Evolutionary conservation across 2,888 invertebrate species (phyloP).

Genomic region (Ecliptopera silaceata): DNA sequence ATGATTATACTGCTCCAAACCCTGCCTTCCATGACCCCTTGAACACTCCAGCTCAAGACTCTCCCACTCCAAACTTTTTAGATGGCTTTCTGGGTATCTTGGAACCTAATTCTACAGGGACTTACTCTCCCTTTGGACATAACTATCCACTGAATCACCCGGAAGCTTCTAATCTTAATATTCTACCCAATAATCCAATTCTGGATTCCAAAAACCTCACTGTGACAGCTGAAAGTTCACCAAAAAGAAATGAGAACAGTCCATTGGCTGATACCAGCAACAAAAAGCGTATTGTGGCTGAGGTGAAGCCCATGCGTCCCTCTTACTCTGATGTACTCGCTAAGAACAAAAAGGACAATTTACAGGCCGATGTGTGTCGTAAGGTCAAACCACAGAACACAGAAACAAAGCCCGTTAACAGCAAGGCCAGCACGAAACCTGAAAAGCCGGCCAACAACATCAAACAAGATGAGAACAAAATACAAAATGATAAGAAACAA

Average conservation of each 20-base stretch:
- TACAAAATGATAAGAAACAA: conserved; percentile 68
- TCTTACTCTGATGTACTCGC: conserved; percentile 93
- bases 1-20: conserved; percentile 61
- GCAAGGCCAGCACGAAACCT: conserved; percentile 66
- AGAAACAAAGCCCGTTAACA: conserved; percentile 65
- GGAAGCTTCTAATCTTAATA: conserved; percentile 64
- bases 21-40: conserved; percentile 56
- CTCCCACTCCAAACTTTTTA: conserved; percentile 81
- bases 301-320: conserved; percentile 94
- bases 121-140: conserved; percentile 89
- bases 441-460: conserved; percentile 59
- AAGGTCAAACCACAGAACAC: conserved; percentile 72
- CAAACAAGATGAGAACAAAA: conserved; percentile 66
- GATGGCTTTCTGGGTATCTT: conserved; percentile 89
- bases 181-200: conserved; percentile 56
- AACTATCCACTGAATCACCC: conserved; percentile 81
- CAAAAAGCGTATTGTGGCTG: conserved; percentile 90
- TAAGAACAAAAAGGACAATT: conserved; percentile 84
- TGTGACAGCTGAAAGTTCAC: conserved; percentile 63
- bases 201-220: conserved; percentile 55
- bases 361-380: conserved; percentile 69
- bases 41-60: conserved; percentile 50
- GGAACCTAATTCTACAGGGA: conserved; percentile 88
- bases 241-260: conserved; percentile 72
- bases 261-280: conserved; percentile 80